phyloP scores from a whole-genome alignment of 2,113 vertebrate species.

The Meriones unguiculatus region DNA sequence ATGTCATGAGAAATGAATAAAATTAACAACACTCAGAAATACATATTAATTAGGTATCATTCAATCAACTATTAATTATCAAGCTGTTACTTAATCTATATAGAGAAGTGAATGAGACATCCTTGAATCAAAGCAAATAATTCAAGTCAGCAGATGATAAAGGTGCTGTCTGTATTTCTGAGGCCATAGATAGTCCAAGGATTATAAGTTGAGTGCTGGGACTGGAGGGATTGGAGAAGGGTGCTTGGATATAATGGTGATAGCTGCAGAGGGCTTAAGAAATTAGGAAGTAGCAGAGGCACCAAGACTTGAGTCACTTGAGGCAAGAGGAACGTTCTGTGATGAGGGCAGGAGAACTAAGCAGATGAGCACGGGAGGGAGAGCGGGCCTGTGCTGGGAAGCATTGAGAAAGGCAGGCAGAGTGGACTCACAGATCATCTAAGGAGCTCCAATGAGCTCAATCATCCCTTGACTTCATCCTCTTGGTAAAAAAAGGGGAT shows the following conservation, averaged over 20 bases:
- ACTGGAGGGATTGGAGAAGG: background rate
- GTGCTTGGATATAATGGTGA: background rate
- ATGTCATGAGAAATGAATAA: background rate
- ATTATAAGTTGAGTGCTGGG: background rate
- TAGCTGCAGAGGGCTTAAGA: background rate
- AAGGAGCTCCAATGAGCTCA: background rate
- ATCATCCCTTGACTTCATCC: background rate
- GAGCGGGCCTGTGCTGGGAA: background rate
- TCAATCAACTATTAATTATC: background rate
- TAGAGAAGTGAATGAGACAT: background rate
- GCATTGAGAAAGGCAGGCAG: background rate
- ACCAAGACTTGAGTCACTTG: background rate
- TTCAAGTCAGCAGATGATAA: background rate
- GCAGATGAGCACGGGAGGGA: background rate
- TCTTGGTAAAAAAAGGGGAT: background rate
- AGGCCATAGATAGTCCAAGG: background rate
- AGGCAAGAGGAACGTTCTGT: background rate
- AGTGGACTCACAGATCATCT: background rate
- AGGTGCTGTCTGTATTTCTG: background rate
- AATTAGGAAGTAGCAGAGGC: background rate
- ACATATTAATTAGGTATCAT: background rate
- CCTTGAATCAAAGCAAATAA: background rate
- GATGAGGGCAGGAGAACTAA: background rate
- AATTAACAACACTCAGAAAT: slow-evolving; percentile 6
- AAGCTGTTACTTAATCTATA: background rate